phyloP scores from a whole-genome alignment of 1,140 invertebrate species.

The Drosophila leontia region DNA sequence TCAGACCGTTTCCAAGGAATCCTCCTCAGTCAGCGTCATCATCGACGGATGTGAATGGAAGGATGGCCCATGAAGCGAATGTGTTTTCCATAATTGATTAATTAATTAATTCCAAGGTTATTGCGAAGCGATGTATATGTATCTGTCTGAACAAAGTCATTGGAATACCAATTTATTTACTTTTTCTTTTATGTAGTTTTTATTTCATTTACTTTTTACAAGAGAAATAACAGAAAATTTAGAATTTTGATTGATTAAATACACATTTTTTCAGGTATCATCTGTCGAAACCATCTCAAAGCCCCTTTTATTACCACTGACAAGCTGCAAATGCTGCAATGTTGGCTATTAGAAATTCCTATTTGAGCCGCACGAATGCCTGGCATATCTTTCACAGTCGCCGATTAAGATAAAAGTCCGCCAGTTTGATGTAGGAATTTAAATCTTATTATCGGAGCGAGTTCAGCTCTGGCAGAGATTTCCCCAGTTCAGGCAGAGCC shows the following conservation, averaged over 20 bases:
- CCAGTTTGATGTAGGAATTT: constrained; percentile 21
- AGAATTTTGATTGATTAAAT: background rate
- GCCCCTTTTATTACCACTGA: constrained; percentile 16
- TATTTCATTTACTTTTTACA: background rate
- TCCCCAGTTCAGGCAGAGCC: constrained; percentile 1
- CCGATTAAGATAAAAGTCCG: constrained; percentile 38
- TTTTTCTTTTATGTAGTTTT: background rate
- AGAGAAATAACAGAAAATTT: background rate
- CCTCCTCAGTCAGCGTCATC: constrained; percentile 17
- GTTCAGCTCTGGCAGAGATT: constrained; percentile 19
- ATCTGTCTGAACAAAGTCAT: constrained; percentile 46
- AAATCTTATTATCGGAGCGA: constrained; percentile 31
- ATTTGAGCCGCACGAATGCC: constrained; percentile 11
- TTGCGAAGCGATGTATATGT: constrained; percentile 35
- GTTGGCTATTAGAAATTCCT: constrained; percentile 32
- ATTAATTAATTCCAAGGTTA: constrained; percentile 65
- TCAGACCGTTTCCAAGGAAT: constrained; percentile 63
- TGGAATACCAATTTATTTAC: constrained; percentile 6
- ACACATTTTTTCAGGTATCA: background rate
- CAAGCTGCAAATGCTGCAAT: constrained; percentile 16
- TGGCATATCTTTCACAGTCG: constrained; percentile 13
- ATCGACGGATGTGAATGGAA: constrained; percentile 17
- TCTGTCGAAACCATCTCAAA: constrained; percentile 3
- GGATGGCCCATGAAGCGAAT: constrained; percentile 37
- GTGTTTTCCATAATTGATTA: constrained; percentile 78